phyloP scores from a whole-genome alignment of 2,113 vertebrate genomes.

The Calcarius ornatus region DNA sequence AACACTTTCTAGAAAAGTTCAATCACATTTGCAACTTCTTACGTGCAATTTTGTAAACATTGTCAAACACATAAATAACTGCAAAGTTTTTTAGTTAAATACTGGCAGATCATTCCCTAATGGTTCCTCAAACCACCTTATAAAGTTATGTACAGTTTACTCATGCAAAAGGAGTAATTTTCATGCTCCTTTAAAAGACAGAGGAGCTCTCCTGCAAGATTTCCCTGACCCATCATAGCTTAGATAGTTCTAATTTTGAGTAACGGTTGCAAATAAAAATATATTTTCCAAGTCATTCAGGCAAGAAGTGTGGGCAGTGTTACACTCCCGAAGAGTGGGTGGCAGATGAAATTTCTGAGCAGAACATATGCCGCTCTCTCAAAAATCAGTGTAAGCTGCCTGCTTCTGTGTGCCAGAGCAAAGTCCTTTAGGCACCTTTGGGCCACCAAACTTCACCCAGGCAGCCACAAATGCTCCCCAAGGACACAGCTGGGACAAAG shows the following conservation, averaged over 20 bases:
- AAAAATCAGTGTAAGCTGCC: background rate
- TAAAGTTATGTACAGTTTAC: background rate
- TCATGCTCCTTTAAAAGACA: background rate
- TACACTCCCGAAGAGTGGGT: slow-evolving; percentile 14
- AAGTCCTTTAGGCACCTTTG: background rate
- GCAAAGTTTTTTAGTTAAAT: background rate
- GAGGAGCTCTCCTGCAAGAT: background rate
- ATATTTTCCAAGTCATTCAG: slow-evolving; percentile 12
- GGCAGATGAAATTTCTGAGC: slow-evolving; percentile 35
- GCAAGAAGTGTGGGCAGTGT: slow-evolving; percentile 29
- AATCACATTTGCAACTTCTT: background rate
- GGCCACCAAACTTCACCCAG: background rate
- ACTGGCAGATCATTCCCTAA: background rate
- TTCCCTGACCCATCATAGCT: background rate
- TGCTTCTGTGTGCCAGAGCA: background rate
- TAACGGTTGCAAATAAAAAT: slow-evolving; percentile 28
- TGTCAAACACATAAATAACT: background rate
- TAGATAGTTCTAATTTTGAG: background rate
- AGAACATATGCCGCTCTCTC: slow-evolving; percentile 28
- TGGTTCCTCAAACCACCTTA: background rate
- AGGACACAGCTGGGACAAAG: background rate
- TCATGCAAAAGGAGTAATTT: background rate
- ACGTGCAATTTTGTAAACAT: background rate
- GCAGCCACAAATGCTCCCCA: background rate
- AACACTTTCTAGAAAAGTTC: background rate